Percentiles rank a stretch among this genome's conserved stretches.
Evolutionary conservation across 2,888 invertebrate genomes (phyloP).

Genomic region (Halocaridina rubra): DNA sequence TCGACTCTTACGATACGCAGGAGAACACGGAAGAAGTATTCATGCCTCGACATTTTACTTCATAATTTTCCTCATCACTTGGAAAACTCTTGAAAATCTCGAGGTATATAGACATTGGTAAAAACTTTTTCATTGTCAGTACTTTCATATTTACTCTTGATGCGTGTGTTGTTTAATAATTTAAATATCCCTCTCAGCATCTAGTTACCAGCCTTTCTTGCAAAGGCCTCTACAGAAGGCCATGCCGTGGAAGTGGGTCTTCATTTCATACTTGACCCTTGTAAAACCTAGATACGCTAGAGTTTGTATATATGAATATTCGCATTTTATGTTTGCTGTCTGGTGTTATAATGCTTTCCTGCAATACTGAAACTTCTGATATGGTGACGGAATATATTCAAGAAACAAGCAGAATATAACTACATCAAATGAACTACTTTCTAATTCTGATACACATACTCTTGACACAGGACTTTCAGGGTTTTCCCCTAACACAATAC

Average conservation of each 20-base stretch:
- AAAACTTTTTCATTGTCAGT: constrained; percentile 23
- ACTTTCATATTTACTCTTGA: constrained; percentile 12
- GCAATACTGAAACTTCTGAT: constrained; percentile 81
- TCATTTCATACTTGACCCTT: constrained; percentile 86
- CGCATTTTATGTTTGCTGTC: constrained; percentile 89
- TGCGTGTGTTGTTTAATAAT: background rate
- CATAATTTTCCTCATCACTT: background rate
- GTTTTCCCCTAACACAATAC: too few species aligned
- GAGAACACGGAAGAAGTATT: too few species aligned
- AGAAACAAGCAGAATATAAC: constrained; percentile 88
- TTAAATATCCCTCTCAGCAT: constrained; percentile 12
- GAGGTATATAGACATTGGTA: constrained; percentile 39
- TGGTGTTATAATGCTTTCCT: constrained; percentile 87
- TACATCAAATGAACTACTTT: constrained; percentile 74
- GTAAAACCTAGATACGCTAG: constrained; percentile 83
- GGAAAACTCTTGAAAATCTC: constrained; percentile 33
- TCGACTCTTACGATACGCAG: too few species aligned
- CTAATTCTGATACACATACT: too few species aligned
- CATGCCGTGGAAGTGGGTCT: constrained; percentile 88
- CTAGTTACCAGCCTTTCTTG: constrained; percentile 70
- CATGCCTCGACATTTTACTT: background rate
- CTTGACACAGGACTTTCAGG: too few species aligned
- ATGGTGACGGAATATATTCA: constrained; percentile 87
- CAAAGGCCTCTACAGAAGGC: constrained; percentile 80
- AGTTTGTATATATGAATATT: constrained; percentile 87